Evolutionary conservation across 1,140 invertebrate genomes (phyloP).

Genomic region (Scylla paramamosain): DNA sequence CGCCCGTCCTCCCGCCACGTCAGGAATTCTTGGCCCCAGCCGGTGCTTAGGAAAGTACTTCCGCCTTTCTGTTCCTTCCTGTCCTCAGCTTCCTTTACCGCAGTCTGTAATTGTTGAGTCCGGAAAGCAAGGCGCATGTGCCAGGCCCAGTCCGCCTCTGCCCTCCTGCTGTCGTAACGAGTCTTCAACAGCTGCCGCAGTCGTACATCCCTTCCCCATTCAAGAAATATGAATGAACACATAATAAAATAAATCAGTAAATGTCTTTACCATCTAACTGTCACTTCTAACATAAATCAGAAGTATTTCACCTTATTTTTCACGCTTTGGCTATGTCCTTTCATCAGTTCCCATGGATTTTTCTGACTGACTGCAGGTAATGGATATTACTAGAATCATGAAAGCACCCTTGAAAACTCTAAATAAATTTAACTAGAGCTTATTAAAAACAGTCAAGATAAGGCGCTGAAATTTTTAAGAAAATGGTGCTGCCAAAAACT

Average conservation of each 20-base stretch:
- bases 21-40: slow-evolving; percentile 66
- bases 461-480: too few relatives aligned
- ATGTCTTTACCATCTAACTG: background rate
- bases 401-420: too few relatives aligned
- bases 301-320: too few relatives aligned
- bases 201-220: slow-evolving; percentile 53
- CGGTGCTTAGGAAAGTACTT: slow-evolving; percentile 42
- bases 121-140: slow-evolving; percentile 67
- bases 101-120: slow-evolving; percentile 22
- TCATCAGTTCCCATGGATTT: too few relatives aligned
- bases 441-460: too few relatives aligned
- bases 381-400: too few relatives aligned
- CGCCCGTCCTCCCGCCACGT: slow-evolving; percentile 45
- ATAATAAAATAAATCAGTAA: background rate
- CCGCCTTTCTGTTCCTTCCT: background rate
- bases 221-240: background rate
- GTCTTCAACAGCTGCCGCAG: slow-evolving; percentile 53
- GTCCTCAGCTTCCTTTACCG: background rate
- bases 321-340: too few relatives aligned
- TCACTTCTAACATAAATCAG: background rate
- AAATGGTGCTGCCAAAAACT: too few relatives aligned
- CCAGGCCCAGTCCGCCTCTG: slow-evolving; percentile 72
- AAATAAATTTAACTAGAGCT: too few relatives aligned
- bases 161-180: slow-evolving; percentile 65
- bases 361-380: too few relatives aligned